phyloP scores from a whole-genome alignment of 2,113 vertebrate genomes.

The Tonatia bakeri region DNA sequence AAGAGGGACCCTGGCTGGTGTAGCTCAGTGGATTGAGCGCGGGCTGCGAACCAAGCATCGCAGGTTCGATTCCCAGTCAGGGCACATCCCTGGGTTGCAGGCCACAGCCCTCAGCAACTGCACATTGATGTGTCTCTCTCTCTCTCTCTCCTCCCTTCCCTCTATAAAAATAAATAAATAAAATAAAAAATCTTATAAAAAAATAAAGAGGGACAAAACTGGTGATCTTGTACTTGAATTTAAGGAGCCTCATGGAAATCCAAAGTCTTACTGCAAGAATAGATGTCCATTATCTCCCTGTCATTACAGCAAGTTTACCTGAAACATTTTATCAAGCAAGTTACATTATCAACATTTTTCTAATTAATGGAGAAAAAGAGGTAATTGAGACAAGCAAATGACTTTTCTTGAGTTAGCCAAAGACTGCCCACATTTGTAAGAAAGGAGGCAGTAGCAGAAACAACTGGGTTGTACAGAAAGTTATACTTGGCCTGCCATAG shows the following conservation, averaged over 20 bases:
- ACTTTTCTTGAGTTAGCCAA: not conserved
- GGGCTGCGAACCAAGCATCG: too few relatives aligned
- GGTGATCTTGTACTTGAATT: not conserved
- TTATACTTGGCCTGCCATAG: not conserved
- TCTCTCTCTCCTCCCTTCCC: too few relatives aligned
- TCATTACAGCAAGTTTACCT: not conserved
- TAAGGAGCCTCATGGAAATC: not conserved
- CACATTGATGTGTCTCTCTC: too few relatives aligned
- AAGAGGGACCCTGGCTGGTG: too few relatives aligned
- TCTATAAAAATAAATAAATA: too few relatives aligned
- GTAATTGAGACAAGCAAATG: not conserved
- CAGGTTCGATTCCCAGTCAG: too few relatives aligned
- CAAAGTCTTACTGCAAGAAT: not conserved
- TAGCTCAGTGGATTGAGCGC: too few relatives aligned
- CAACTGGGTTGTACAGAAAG: not conserved
- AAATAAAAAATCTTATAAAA: too few relatives aligned
- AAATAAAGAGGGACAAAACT: not conserved
- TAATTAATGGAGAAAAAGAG: not conserved
- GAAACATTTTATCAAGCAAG: not conserved
- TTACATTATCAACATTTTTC: not conserved
- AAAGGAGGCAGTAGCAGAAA: not conserved
- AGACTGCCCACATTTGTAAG: not conserved
- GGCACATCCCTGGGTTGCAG: too few relatives aligned
- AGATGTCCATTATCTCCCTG: not conserved
- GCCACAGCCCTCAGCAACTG: too few relatives aligned